Percentiles rank a stretch among this genome's conserved stretches.
phyloP scores from a whole-genome alignment of 2,113 vertebrate genomes.

The Phaethon lepturus region DNA sequence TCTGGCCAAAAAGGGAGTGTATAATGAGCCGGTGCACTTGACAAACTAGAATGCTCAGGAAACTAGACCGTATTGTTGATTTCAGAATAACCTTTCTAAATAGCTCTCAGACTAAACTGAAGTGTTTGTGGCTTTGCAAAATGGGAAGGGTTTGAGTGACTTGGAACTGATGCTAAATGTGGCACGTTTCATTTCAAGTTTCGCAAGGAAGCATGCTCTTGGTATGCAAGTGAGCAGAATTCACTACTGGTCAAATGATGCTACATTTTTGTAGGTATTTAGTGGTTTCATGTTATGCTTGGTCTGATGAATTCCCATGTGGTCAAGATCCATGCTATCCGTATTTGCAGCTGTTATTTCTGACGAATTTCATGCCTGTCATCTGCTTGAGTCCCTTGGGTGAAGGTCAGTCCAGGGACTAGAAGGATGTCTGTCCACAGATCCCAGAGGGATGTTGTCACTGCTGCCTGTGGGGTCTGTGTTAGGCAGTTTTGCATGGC shows the following conservation, averaged over 20 bases:
- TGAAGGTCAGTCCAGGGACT: not conserved
- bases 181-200: not conserved
- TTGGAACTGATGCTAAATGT: not conserved
- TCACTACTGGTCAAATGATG: not conserved
- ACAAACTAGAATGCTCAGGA: not conserved
- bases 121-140: not conserved
- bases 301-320: not conserved
- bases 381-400: not conserved
- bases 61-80: not conserved
- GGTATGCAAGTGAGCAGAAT: not conserved
- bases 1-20: not conserved
- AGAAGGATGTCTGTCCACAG: not conserved
- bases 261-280: not conserved
- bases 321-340: not conserved
- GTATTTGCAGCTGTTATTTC: not conserved
- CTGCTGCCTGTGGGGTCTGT: not conserved
- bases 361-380: not conserved
- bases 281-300: not conserved
- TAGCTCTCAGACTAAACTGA: not conserved
- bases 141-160: not conserved
- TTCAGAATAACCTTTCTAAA: not conserved
- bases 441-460: rapidly evolving
- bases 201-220: conserved; percentile 6
- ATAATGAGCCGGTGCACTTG: rapidly evolving
- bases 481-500: not conserved